Base-by-base conservation (phyloP, 2,113 vertebrate genomes). In the Condylura cristata region DNA sequence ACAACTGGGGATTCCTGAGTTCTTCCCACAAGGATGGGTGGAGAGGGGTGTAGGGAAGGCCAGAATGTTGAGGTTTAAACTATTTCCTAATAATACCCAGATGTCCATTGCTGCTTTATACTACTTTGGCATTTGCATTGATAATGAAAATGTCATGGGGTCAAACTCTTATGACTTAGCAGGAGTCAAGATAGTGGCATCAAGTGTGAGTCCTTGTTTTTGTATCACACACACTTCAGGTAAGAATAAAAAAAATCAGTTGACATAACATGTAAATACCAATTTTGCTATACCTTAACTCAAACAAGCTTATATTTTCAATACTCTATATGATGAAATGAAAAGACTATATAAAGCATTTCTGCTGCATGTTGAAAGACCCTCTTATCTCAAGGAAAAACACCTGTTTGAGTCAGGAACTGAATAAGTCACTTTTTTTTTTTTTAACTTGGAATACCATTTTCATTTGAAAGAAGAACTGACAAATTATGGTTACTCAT, bases 401-500 rank as follows among this genome's bases (percentile, higher is more conserved):
- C 65, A 39, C n/a, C 32, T 60, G 28, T 51, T 14, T 48, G 60
- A 65, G 48, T 82, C 28, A 86, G 34, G 30, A 94, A 66, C 13
- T 66, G 39, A 96, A 84, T 60, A 79, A 17, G 1, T 37, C 65
- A 61, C 56, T 75, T 75, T 41, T 61, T 71, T 96, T 72, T 65
- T 74, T 28, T 37, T 48, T 30, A 28, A 74, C 65, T 44, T 63
- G 37, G 16, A 90, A 92, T 12, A 63, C 46, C 34, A 87, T 76
- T 95, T 89, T 87, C 58, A 90, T 66, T 70, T 91, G 90, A 96
- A 96, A 90, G 65, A 75, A 74, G 44, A 91, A 78, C 63, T 72
- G 83, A 76, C 87, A 96, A 96, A 81, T 53, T 71, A 51, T 58
- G 56, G 71, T 85, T 95, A 94, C 68, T 96, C 70, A 96, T 30